phyloP scores from a whole-genome alignment of 2,888 invertebrate genomes.

The Achlya flavicornis region DNA sequence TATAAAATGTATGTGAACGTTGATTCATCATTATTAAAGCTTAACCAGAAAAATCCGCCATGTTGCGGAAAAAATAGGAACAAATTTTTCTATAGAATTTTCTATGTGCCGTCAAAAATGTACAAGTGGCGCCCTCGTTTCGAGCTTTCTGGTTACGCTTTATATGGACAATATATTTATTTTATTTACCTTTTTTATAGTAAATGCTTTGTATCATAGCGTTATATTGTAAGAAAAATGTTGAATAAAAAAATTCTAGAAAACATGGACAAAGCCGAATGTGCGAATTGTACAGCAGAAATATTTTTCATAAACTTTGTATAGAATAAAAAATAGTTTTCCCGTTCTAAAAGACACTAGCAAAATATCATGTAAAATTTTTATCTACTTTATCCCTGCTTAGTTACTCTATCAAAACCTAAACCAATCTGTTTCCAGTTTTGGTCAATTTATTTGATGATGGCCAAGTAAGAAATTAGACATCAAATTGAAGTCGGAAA shows the following conservation, averaged over 20 bases:
- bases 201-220: slow-evolving; percentile 6
- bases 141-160: not conserved
- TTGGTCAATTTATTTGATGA: too few relatives aligned
- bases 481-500: not conserved
- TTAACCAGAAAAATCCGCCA: not conserved
- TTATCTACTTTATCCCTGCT: not conserved
- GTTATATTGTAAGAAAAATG: not conserved
- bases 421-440: not conserved
- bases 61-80: not conserved
- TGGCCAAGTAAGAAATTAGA: too few relatives aligned
- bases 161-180: not conserved
- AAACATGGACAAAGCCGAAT: not conserved
- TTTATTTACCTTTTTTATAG: not conserved
- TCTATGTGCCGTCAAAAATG: not conserved
- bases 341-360: not conserved
- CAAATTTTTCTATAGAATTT: not conserved
- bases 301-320: not conserved
- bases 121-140: not conserved
- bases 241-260: not conserved
- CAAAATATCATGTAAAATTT: not conserved
- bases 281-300: not conserved
- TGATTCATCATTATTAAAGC: not conserved
- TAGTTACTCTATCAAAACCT: not conserved
- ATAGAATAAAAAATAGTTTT: not conserved
- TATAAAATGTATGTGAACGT: not conserved